These are phyloP conservation scores for Mythimna lalbum DNA, from an alignment of 2,888 invertebrate genomes.

Conservation along the genomic window DNA sequence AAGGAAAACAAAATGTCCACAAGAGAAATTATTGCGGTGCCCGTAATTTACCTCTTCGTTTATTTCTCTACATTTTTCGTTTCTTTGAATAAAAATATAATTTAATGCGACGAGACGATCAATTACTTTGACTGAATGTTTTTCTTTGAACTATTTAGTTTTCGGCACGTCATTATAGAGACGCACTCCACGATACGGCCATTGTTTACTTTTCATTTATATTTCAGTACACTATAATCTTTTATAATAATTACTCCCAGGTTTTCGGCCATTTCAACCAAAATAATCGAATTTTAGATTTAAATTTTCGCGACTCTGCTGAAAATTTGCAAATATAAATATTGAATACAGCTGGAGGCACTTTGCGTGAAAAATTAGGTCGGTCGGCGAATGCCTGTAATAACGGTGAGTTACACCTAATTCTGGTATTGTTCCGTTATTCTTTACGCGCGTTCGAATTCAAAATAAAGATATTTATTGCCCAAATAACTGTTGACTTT, in stretches of 20 bases:
- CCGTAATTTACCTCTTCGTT: slow-evolving; percentile 75
- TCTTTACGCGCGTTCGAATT: slow-evolving; percentile 57
- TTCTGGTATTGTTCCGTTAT: slow-evolving; percentile 60
- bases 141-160: slow-evolving; percentile 28
- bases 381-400: slow-evolving; percentile 41
- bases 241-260: slow-evolving; percentile 18
- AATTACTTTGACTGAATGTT: slow-evolving; percentile 36
- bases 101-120: slow-evolving; percentile 47
- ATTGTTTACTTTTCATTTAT: slow-evolving; percentile 8
- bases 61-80: slow-evolving; percentile 67
- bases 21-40: slow-evolving; percentile 81
- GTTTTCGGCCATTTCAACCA: slow-evolving; percentile 35
- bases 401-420: slow-evolving; percentile 60
- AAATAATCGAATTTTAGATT: slow-evolving; percentile 41
- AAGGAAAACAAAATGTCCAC: slow-evolving; percentile 86
- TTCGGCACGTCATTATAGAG: slow-evolving; percentile 14
- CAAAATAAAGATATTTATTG: slow-evolving; percentile 63
- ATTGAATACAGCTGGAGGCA: slow-evolving; percentile 50
- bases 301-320: slow-evolving; percentile 25
- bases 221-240: slow-evolving; percentile 17
- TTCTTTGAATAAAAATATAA: slow-evolving; percentile 62
- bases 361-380: slow-evolving; percentile 48
- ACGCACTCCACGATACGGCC: background rate
- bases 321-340: slow-evolving; percentile 51
- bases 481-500: slow-evolving; percentile 59